Evolutionary conservation across 2,888 invertebrate species (phyloP).

Genomic region (Drosophila buzzatii): DNA sequence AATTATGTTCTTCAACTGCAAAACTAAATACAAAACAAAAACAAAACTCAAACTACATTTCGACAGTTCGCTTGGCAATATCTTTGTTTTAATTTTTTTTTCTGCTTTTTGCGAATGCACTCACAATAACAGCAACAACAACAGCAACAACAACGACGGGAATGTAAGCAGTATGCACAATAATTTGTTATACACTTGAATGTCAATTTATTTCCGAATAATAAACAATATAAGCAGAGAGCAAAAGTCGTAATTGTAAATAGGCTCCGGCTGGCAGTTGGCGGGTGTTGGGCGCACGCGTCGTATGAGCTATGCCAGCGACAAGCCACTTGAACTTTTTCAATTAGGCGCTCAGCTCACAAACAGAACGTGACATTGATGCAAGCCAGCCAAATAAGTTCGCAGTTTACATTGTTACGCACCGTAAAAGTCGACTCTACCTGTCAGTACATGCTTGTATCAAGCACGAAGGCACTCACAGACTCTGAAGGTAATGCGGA

Average conservation of each 20-base stretch:
- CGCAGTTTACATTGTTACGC: not conserved
- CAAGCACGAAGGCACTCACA: not conserved
- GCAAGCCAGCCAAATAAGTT: slow-evolving; percentile 9
- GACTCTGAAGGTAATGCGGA: not conserved
- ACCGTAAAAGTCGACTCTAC: not conserved
- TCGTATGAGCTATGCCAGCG: slow-evolving; percentile 65
- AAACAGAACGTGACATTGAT: slow-evolving; percentile 58
- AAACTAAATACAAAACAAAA: slow-evolving; percentile 61
- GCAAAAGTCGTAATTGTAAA: slow-evolving; percentile 15
- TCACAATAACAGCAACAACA: slow-evolving; percentile 13
- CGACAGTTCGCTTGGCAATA: slow-evolving; percentile 22
- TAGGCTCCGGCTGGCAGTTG: slow-evolving; percentile 3
- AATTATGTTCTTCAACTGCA: slow-evolving; percentile 73
- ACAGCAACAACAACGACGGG: slow-evolving; percentile 10
- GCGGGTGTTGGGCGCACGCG: slow-evolving; percentile 42
- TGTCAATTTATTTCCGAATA: slow-evolving; percentile 63
- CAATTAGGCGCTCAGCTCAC: slow-evolving; percentile 64
- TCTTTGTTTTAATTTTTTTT: slow-evolving; percentile 19
- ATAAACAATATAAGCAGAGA: slow-evolving; percentile 32
- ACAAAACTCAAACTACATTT: slow-evolving; percentile 48
- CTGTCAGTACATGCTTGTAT: not conserved
- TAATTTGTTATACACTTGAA: slow-evolving; percentile 66
- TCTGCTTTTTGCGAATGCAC: slow-evolving; percentile 27
- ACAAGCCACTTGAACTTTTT: slow-evolving; percentile 67
- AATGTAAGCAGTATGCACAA: slow-evolving; percentile 21